phyloP scores from a whole-genome alignment of 2,113 vertebrate genomes.

The Periophthalmus modestus region DNA sequence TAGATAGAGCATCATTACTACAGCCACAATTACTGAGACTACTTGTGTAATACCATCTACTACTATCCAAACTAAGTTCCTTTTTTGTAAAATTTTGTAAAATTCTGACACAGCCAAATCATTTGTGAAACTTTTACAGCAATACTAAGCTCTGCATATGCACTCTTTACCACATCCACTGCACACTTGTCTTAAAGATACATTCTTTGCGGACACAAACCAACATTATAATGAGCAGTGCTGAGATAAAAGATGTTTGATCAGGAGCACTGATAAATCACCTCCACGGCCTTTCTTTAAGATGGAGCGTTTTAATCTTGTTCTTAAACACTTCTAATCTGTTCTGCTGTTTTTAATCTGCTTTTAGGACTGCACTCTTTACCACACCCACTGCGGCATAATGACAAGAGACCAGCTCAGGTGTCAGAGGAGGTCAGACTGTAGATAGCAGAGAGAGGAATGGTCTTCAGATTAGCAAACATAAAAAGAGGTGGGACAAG shows the following conservation, averaged over 20 bases:
- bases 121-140: neutral
- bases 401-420: slow-evolving; percentile 32
- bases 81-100: neutral
- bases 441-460: neutral
- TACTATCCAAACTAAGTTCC: no score
- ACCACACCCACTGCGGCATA: slow-evolving; percentile 26
- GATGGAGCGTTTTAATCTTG: slow-evolving; percentile 69
- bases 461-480: neutral
- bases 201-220: slow-evolving; percentile 26
- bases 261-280: slow-evolving; percentile 60
- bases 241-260: slow-evolving; percentile 25
- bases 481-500: no score
- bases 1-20: no score
- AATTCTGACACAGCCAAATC: neutral
- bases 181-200: slow-evolving; percentile 34
- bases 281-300: slow-evolving; percentile 38
- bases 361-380: slow-evolving; percentile 25
- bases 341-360: slow-evolving; percentile 60
- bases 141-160: neutral
- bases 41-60: neutral
- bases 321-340: slow-evolving; percentile 61
- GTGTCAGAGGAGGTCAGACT: slow-evolving; percentile 20
- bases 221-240: slow-evolving; percentile 34
- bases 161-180: neutral
- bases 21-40: neutral